Percentiles rank a stretch among this genome's conserved stretches.
Conservation (phyloP, 2,888 invertebrate species). For the Drosophila vallismaia region DNA sequence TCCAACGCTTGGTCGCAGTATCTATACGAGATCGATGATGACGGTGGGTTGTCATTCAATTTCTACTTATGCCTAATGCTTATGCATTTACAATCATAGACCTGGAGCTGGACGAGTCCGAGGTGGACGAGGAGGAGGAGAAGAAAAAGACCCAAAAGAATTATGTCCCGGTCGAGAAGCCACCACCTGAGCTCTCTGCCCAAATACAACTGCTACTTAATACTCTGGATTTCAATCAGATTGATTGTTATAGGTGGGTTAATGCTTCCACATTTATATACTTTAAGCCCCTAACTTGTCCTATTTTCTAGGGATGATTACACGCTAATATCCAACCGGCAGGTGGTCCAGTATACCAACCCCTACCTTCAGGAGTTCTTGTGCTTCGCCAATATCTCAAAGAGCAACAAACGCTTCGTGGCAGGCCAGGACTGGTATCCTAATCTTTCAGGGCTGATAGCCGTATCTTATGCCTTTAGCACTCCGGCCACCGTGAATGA, state of each 20-base stretch:
- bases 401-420: conserved; percentile 88
- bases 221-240: conserved; percentile 83
- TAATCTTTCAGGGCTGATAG: conserved; percentile 88
- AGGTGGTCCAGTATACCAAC: conserved; percentile 74
- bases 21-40: conserved; percentile 84
- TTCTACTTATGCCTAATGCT: not conserved
- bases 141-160: conserved; percentile 46
- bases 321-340: conserved; percentile 69
- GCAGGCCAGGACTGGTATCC: conserved; percentile 89
- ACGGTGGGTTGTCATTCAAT: conserved; percentile 52
- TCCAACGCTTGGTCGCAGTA: conserved; percentile 89
- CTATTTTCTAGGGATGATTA: conserved; percentile 80
- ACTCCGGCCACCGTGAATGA: conserved; percentile 83
- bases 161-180: conserved; percentile 46
- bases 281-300: not conserved
- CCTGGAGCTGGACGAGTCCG: conserved; percentile 68
- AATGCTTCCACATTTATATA: too few species aligned
- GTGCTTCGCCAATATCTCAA: conserved; percentile 87
- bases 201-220: conserved; percentile 79
- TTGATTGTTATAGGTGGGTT: conserved; percentile 83
- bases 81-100: conserved; percentile 34
- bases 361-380: conserved; percentile 84
- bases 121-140: conserved; percentile 68
- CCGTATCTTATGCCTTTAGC: conserved; percentile 87
- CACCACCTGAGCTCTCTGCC: conserved; percentile 75